Percentiles rank a stretch among this genome's conserved stretches.
phyloP scores from a whole-genome alignment of 2,797 vertebrate genomes.

The Potorous gilbertii region DNA sequence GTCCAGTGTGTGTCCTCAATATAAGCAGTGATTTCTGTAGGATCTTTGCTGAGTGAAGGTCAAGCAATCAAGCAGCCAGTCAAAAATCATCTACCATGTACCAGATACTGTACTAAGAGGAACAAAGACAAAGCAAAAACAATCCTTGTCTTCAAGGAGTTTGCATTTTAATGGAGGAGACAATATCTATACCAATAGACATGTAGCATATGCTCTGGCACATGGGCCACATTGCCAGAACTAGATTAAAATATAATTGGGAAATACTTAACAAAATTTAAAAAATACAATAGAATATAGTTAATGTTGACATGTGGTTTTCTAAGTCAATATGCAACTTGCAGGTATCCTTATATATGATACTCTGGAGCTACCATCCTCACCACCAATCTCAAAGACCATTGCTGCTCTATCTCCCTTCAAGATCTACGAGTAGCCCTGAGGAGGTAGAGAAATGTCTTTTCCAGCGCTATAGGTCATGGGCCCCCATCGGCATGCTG shows the following conservation, averaged over 20 bases:
- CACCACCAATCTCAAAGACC: not conserved
- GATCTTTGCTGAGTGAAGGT: not conserved
- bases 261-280: not conserved
- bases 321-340: not conserved
- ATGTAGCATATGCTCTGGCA: not conserved
- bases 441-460: not conserved
- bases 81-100: not conserved
- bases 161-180: not conserved
- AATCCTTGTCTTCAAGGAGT: not conserved
- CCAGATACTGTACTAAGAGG: not conserved
- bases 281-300: not conserved
- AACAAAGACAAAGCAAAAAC: not conserved
- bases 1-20: not conserved
- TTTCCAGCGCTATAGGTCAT: not conserved
- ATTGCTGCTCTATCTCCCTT: not conserved
- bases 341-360: not conserved
- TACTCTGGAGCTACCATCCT: not conserved
- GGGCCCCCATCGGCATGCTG: not conserved
- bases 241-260: not conserved
- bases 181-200: not conserved
- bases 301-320: not conserved
- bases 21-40: not conserved
- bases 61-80: not conserved
- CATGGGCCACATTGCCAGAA: not conserved
- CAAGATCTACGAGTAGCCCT: not conserved